A percentile compares a stretch with the other conserved stretches of the same genome.
Conservation (phyloP, 2,113 vertebrate genomes). For the Stegastes partitus region DNA sequence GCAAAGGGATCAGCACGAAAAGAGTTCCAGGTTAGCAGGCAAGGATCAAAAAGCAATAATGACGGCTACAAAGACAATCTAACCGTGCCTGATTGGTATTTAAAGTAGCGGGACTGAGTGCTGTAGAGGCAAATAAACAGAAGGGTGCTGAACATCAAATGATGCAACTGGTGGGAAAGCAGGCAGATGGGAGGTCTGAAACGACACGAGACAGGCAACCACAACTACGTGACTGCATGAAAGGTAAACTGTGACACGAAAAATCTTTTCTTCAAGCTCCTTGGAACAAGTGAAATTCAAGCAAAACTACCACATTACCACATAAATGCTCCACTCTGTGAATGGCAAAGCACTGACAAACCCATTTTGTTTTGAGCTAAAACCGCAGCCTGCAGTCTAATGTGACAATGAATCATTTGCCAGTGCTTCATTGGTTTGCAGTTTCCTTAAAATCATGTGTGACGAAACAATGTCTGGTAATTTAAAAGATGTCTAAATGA, state of each 20-base stretch:
- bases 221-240: neutral
- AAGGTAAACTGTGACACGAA: neutral
- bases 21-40: too few species aligned
- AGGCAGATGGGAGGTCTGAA: neutral
- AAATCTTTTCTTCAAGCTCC: neutral
- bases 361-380: conserved; percentile 10
- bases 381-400: conserved; percentile 16
- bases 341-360: conserved; percentile 12
- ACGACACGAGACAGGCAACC: too few species aligned
- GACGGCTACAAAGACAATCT: too few species aligned
- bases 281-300: conserved; percentile 10
- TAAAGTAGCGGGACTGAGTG: too few species aligned
- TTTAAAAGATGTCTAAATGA: conserved; percentile 29
- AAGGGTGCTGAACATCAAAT: too few species aligned
- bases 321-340: neutral
- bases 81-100: too few species aligned
- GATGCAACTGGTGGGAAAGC: neutral
- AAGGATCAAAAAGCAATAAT: too few species aligned
- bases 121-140: too few species aligned
- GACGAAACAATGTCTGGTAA: conserved; percentile 2
- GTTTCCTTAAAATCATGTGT: conserved; percentile 18
- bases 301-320: neutral
- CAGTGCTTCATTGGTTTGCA: neutral
- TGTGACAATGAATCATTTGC: conserved; percentile 36
- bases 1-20: too few species aligned